Conservation (phyloP, 2,797 vertebrate species). For the Acanthurus lineatus region DNA sequence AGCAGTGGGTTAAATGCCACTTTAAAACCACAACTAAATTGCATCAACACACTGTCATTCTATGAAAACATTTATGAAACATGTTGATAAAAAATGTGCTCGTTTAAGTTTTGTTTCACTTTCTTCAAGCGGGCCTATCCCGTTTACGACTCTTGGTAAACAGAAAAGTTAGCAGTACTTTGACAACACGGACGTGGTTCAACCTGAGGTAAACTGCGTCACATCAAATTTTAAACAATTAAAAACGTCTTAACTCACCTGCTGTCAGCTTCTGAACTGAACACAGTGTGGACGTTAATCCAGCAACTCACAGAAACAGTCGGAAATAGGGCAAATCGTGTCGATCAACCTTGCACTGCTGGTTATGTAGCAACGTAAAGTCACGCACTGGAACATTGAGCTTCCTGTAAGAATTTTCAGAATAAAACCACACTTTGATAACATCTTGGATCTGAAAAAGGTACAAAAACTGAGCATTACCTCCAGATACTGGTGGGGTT, state of each 20-base stretch:
- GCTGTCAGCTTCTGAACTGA: background rate
- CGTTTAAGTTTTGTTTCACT: constrained; percentile 52
- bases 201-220: constrained; percentile 65
- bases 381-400: accelerated
- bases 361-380: background rate
- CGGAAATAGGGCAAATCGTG: background rate
- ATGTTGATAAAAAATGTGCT: background rate
- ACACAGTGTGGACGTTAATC: accelerated
- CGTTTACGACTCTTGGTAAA: constrained; percentile 15
- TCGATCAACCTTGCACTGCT: background rate
- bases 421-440: constrained; percentile 30
- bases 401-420: constrained; percentile 19
- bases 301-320: background rate
- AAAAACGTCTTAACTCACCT: constrained; percentile 56
- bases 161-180: constrained; percentile 58
- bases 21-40: background rate
- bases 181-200: constrained; percentile 10
- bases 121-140: constrained; percentile 39
- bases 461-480: too few relatives aligned
- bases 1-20: background rate
- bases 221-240: constrained; percentile 16
- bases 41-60: accelerated
- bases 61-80: accelerated
- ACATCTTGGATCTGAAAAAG: background rate
- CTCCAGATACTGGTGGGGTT: too few relatives aligned